These are phyloP conservation scores for Ramphastos sulfuratus DNA, from an alignment of 2,113 vertebrate genomes.

Conservation along the genomic window DNA sequence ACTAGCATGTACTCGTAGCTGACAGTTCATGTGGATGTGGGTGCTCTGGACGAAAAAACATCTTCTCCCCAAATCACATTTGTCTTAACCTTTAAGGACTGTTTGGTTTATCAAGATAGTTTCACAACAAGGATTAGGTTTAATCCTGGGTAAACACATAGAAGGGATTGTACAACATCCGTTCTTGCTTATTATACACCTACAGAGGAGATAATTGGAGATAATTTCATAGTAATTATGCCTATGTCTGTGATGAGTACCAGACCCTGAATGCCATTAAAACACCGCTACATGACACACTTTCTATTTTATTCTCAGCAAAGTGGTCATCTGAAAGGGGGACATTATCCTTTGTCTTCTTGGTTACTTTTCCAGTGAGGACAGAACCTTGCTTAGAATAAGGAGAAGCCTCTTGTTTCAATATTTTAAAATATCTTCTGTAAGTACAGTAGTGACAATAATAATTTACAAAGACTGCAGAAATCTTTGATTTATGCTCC, in stretches of 20 bases:
- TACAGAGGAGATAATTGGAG: background rate
- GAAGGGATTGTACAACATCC: background rate
- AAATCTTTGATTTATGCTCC: background rate
- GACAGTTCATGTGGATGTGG: background rate
- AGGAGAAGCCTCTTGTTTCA: background rate
- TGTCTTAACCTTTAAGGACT: background rate
- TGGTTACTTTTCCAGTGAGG: background rate
- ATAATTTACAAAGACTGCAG: background rate
- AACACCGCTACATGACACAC: background rate
- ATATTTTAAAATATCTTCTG: background rate
- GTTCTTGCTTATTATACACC: background rate
- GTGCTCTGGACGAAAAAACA: background rate
- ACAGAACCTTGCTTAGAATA: background rate
- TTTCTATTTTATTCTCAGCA: slow-evolving; percentile 7
- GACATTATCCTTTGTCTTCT: background rate
- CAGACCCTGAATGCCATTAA: background rate
- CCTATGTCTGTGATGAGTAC: background rate
- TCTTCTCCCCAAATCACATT: background rate
- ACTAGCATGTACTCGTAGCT: background rate
- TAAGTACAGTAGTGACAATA: background rate
- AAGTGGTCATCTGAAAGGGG: background rate
- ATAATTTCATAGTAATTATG: background rate
- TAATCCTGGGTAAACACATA: slow-evolving; percentile 9
- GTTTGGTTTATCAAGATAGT: background rate
- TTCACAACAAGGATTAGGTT: slow-evolving; percentile 1